Evolutionary conservation across 1,140 invertebrate species (phyloP), one percentile per base, ranked within the genome.

Genomic region (Oreohelix idahoensis): DNA sequence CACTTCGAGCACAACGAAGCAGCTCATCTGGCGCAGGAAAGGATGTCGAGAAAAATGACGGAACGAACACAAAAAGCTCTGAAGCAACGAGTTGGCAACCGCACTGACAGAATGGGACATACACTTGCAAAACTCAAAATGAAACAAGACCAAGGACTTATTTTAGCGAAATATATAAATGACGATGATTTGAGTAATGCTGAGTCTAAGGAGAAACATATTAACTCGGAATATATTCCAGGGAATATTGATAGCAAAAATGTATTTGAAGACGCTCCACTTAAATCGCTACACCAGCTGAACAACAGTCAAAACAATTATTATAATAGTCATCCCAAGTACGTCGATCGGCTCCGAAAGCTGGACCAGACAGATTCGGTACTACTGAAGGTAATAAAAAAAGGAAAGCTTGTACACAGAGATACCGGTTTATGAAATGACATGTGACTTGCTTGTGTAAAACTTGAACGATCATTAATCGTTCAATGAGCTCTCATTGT

Each of bases 1-100:
- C 74, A 84, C 26, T 10, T 51, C 13, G 84, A 84, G 42, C 84
- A 84, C 80, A 32, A n/a, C 10, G 49, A 77, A 17, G 84, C 74
- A 15, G 66, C 63, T 0, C n/a, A 2, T 32, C 15, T 35, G 74
- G 53, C 75, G 0, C 35, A 51, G 26, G 32, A 39, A 20, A 32
- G 32, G 0, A 42, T 66, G n/a, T 32, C 63, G n/a, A 51, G 74
- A 23, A 11, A 45, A 53, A 15, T 32, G 45, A 10, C n/a, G 42
- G 29, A 36, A 39, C 20, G 20, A 32, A 35, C 42, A 8, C 29
- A 35, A 36, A 17, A 35, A 39, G 38, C 10, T 23, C 10, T n/a
- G 2, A 20, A 58, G 20, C 53, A 39, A 42, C 1, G 13, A 58
- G 20, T 36, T n/a, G 35, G 17, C 38, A 32, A 32, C 39, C 23